phyloP scores from a whole-genome alignment of 2,113 vertebrate species.

The Orycteropus afer region DNA sequence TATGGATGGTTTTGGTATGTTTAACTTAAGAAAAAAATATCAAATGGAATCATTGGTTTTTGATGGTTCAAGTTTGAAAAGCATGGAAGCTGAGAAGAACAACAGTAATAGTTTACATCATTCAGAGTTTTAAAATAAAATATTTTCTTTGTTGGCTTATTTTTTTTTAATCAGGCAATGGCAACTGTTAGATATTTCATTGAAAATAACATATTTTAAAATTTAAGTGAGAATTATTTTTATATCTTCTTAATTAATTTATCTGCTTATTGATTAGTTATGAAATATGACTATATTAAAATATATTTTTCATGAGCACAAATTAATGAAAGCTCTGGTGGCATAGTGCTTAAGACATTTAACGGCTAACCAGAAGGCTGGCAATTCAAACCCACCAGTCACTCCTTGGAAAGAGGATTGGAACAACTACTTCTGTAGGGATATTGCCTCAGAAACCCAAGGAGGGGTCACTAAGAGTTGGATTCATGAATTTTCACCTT shows the following conservation, averaged over 20 bases:
- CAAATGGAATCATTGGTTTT: neutral
- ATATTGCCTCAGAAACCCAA: no score
- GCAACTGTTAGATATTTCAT: neutral
- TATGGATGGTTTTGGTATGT: neutral
- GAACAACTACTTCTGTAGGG: no score
- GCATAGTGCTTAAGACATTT: no score
- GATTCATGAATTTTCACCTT: no score
- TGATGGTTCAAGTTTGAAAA: neutral
- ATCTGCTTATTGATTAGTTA: neutral
- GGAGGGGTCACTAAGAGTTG: no score
- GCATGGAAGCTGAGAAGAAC: neutral
- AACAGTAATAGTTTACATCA: neutral
- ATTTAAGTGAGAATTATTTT: neutral
- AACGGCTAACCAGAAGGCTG: no score
- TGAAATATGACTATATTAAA: neutral
- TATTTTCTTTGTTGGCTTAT: neutral
- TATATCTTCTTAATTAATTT: neutral
- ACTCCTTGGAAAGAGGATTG: no score
- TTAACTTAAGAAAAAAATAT: neutral
- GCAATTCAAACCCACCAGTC: no score
- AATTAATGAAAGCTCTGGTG: neutral
- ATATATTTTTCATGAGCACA: neutral
- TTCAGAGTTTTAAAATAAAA: neutral
- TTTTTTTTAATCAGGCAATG: neutral
- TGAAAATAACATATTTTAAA: neutral